These are phyloP conservation scores for Unio pictorum DNA, from an alignment of 2,888 invertebrate species.

Conservation along the genomic window DNA sequence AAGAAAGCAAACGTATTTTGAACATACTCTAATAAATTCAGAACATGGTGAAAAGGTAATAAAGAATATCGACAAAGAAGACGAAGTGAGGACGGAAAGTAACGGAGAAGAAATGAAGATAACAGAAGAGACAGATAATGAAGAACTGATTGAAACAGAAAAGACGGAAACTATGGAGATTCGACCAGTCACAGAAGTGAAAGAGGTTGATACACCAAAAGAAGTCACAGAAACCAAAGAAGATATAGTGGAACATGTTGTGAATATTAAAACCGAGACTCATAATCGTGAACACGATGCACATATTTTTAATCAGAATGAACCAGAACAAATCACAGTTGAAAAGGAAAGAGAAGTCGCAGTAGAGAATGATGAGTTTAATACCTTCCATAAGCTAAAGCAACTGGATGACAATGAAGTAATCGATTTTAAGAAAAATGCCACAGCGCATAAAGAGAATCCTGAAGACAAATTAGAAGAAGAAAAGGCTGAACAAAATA, in stretches of 20 bases:
- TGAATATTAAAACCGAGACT: conserved; percentile 2
- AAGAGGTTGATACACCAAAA: conserved; percentile 6
- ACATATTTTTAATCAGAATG: conserved; percentile 2
- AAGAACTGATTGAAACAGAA: neutral
- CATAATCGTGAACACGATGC: conserved; percentile 11
- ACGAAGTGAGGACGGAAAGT: neutral
- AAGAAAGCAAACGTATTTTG: too few species aligned
- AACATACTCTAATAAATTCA: too few species aligned
- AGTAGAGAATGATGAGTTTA: conserved; percentile 14
- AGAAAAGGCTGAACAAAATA: neutral
- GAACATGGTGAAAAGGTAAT: too few species aligned
- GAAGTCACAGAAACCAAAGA: conserved; percentile 8
- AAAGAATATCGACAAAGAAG: neutral
- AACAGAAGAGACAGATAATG: neutral
- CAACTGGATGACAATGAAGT: conserved; percentile 13
- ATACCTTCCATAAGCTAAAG: conserved; percentile 7
- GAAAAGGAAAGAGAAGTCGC: conserved; percentile 9
- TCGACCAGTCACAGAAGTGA: neutral
- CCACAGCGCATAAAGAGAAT: conserved; percentile 3
- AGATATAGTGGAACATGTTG: neutral
- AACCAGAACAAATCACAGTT: conserved; percentile 11
- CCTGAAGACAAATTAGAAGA: conserved; percentile 1
- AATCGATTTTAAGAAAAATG: conserved; percentile 11
- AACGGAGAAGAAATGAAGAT: neutral
- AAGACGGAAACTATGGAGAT: neutral